These are phyloP conservation scores for Ardeotis arabs DNA, from an alignment of 2,113 vertebrate species.

Conservation along the genomic window DNA sequence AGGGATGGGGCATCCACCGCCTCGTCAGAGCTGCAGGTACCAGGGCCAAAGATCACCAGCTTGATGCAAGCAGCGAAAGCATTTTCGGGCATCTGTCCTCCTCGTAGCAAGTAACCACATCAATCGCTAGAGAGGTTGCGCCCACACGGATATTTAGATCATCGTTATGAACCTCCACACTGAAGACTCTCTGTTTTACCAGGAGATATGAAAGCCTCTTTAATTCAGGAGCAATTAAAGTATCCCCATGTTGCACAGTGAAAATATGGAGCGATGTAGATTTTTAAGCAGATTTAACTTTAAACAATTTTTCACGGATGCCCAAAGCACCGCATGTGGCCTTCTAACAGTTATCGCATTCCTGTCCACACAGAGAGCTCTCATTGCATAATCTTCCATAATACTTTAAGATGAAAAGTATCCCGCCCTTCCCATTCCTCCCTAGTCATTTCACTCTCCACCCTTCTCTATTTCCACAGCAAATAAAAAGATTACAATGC, in stretches of 20 bases:
- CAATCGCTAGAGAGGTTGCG: fast-evolving
- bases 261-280: fast-evolving
- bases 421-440: neutral
- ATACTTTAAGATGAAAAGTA: neutral
- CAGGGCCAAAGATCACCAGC: neutral
- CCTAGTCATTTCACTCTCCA: neutral
- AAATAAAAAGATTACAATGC: neutral
- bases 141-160: fast-evolving
- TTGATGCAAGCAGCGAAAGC: neutral
- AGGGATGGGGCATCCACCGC: neutral
- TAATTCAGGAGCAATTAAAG: neutral
- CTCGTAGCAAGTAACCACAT: fast-evolving
- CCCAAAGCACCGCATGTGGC: neutral
- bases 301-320: neutral
- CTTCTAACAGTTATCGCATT: neutral
- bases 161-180: fast-evolving
- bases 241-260: neutral
- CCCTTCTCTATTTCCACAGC: neutral
- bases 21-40: neutral
- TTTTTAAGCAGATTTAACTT: neutral
- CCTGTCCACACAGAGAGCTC: neutral
- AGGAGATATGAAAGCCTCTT: neutral
- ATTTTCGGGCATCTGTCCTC: fast-evolving
- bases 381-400: neutral
- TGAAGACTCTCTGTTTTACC: neutral